Percentiles rank a stretch among this genome's conserved stretches.
Evolutionary conservation across 2,888 invertebrate genomes (phyloP).

Genomic region (Rhaphigaster nebulosa): DNA sequence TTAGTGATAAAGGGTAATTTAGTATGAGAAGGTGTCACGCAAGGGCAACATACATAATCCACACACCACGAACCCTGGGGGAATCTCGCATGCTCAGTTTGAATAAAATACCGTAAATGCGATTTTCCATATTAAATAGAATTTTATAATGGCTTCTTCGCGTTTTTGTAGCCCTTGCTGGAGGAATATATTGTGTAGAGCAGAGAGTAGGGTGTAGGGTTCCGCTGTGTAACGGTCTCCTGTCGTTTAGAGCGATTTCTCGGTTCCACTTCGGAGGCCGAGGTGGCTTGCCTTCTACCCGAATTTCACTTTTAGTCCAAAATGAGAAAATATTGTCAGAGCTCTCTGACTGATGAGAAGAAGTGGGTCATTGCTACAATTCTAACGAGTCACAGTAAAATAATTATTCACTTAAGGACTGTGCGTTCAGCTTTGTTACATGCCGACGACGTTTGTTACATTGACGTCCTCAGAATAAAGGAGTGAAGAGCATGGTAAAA

Average conservation of each 20-base stretch:
- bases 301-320: background rate
- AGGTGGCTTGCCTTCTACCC: background rate
- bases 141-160: background rate
- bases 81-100: background rate
- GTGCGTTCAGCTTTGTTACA: too few species aligned
- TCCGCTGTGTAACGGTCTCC: background rate
- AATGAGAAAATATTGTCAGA: conserved; percentile 7
- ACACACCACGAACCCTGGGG: background rate
- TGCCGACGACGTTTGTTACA: too few species aligned
- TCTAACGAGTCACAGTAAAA: background rate
- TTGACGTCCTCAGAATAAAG: too few species aligned
- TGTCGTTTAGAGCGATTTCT: conserved; percentile 13
- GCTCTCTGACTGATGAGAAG: background rate
- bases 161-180: background rate
- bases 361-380: background rate
- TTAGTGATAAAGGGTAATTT: conserved; percentile 35
- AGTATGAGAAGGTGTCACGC: background rate
- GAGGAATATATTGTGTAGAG: background rate
- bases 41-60: background rate
- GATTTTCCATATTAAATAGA: conserved; percentile 39
- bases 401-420: background rate
- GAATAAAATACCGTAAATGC: conserved; percentile 2
- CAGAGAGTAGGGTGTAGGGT: background rate
- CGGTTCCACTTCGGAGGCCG: background rate
- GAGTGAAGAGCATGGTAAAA: too few species aligned